A percentile compares a stretch with the other conserved stretches of the same genome.
These are phyloP conservation scores for Poeciliopsis paucimaculata DNA, from an alignment of 2,797 vertebrate genomes.

Conservation along the genomic window DNA sequence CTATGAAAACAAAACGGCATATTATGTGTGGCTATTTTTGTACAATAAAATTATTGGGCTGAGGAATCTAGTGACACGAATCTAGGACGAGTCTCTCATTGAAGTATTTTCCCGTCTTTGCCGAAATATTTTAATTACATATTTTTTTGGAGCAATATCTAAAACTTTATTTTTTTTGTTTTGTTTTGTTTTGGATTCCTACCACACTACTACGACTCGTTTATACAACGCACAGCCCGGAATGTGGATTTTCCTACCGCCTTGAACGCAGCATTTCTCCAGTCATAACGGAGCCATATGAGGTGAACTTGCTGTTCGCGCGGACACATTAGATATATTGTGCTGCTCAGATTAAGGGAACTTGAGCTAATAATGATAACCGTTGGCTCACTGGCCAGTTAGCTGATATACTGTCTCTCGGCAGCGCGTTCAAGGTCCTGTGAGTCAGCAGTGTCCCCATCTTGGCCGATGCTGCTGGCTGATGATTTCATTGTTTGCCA, in stretches of 20 bases:
- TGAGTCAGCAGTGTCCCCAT: conserved; percentile 12
- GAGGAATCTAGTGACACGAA: neutral
- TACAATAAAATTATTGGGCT: neutral
- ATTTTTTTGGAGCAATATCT: neutral
- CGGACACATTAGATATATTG: conserved; percentile 42
- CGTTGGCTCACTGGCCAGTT: conserved; percentile 18
- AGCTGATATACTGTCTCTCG: conserved; percentile 7
- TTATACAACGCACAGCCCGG: neutral
- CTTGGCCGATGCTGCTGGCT: conserved; percentile 35
- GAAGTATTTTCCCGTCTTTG: neutral
- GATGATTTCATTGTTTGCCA: conserved; percentile 44
- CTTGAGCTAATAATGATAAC: conserved; percentile 19
- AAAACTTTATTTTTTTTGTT: too few relatives aligned
- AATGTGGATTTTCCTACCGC: neutral
- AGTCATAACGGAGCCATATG: conserved; percentile 69
- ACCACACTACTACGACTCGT: neutral
- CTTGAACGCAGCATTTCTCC: conserved; percentile 53
- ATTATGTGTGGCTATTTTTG: neutral
- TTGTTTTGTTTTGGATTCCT: too few relatives aligned
- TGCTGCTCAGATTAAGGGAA: conserved; percentile 28
- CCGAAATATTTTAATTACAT: neutral
- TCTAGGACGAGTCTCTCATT: neutral
- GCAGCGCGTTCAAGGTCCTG: neutral
- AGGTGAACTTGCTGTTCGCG: conserved; percentile 62
- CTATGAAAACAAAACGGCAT: neutral